A percentile compares a stretch with the other conserved stretches of the same genome.
Evolutionary conservation across 2,888 invertebrate species (phyloP).

Genomic region (Apocheima hispidaria): DNA sequence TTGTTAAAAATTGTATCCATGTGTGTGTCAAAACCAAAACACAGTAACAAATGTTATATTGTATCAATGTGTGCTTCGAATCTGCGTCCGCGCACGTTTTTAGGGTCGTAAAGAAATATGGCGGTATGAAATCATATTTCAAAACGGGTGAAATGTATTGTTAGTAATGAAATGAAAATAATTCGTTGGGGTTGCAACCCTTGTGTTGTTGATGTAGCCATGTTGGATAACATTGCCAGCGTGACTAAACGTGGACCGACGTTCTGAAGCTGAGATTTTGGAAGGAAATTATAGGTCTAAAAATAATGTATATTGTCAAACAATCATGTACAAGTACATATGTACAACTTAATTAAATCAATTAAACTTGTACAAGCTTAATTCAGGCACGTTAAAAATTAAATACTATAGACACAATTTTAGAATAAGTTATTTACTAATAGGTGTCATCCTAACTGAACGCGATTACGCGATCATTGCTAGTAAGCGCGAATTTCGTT

Average conservation of each 20-base stretch:
- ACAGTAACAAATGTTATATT: conserved; percentile 36
- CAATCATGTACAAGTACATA: too few relatives aligned
- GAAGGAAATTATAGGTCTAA: conserved; percentile 5
- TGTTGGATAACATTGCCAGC: conserved; percentile 78
- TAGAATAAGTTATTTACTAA: too few relatives aligned
- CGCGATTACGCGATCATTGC: too few relatives aligned
- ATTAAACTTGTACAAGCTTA: too few relatives aligned
- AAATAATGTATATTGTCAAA: background rate
- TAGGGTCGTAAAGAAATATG: conserved; percentile 69
- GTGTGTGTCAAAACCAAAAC: conserved; percentile 36
- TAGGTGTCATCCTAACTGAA: too few relatives aligned
- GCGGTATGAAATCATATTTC: conserved; percentile 84
- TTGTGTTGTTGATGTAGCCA: conserved; percentile 61
- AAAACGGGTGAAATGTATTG: conserved; percentile 84
- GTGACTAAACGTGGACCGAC: conserved; percentile 63
- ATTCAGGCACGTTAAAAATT: too few relatives aligned
- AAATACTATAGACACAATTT: too few relatives aligned
- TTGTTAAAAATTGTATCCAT: conserved; percentile 25
- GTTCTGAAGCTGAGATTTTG: conserved; percentile 7
- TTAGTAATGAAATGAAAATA: conserved; percentile 83
- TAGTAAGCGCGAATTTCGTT: too few relatives aligned
- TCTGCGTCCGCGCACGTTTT: conserved; percentile 57
- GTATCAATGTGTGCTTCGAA: conserved; percentile 48
- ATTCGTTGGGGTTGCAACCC: conserved; percentile 64
- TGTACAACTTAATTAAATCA: too few relatives aligned